Conservation (phyloP, 2,888 invertebrate species). For the Heliothis peltigera region DNA sequence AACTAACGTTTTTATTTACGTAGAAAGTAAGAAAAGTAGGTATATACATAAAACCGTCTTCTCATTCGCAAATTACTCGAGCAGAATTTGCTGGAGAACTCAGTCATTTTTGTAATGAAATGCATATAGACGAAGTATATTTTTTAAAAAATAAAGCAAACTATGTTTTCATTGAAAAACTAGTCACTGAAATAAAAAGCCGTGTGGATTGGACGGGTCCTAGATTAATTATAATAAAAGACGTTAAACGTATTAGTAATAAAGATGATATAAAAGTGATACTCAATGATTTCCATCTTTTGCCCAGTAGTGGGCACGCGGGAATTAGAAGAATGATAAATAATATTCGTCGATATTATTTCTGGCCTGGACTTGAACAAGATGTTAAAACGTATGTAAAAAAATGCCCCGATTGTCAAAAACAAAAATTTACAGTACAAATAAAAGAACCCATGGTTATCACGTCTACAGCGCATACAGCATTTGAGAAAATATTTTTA, state of each 20-base stretch:
- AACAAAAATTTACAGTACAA: no score
- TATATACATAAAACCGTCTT: conserved; percentile 6
- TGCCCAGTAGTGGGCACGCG: not conserved
- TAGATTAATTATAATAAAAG: not conserved
- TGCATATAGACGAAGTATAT: not conserved
- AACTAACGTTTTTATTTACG: conserved; percentile 2
- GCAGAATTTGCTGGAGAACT: conserved; percentile 4
- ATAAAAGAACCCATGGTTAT: no score
- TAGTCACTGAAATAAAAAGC: not conserved
- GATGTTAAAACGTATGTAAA: no score
- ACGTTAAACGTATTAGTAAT: not conserved
- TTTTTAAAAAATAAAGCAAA: not conserved
- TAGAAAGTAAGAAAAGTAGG: conserved; percentile 6
- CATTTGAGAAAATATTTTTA: no score
- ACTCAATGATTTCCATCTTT: not conserved
- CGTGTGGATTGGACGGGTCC: not conserved
- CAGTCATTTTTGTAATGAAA: not conserved
- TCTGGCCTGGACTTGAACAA: not conserved
- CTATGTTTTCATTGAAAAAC: not conserved
- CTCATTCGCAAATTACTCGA: conserved; percentile 6
- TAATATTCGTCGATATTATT: not conserved
- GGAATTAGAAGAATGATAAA: not conserved
- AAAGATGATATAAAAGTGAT: not conserved
- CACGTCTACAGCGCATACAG: no score
- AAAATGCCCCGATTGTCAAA: no score